phyloP scores from a whole-genome alignment of 2,113 vertebrate genomes.

The Serinus canaria region DNA sequence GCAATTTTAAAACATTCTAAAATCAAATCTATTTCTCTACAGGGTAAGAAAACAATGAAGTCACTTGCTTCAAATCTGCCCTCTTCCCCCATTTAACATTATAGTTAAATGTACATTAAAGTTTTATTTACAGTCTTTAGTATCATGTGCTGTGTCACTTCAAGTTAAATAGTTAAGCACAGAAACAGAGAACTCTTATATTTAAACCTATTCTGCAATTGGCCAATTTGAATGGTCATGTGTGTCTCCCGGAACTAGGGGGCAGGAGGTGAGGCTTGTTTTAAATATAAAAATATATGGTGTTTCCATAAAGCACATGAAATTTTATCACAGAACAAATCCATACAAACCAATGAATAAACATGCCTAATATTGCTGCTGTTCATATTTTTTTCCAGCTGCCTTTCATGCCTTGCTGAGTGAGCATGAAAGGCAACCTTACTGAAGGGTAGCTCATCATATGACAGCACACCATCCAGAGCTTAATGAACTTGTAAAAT shows the following conservation, averaged over 20 bases:
- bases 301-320: neutral
- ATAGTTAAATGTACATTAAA: neutral
- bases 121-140: neutral
- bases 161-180: neutral
- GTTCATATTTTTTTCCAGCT: neutral
- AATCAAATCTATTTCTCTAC: neutral
- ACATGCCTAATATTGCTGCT: neutral
- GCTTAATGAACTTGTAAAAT: neutral
- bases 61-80: neutral
- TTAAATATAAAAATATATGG: neutral
- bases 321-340: neutral
- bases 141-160: neutral
- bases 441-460: neutral
- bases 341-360: neutral
- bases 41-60: neutral
- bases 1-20: neutral
- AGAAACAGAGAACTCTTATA: neutral
- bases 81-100: neutral
- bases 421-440: neutral
- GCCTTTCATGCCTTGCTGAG: neutral
- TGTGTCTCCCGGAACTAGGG: neutral
- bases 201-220: neutral
- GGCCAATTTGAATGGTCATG: neutral
- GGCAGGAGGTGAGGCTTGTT: accelerated
- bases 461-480: neutral